phyloP scores from a whole-genome alignment of 2,113 vertebrate species.

The Saccopteryx bilineata region DNA sequence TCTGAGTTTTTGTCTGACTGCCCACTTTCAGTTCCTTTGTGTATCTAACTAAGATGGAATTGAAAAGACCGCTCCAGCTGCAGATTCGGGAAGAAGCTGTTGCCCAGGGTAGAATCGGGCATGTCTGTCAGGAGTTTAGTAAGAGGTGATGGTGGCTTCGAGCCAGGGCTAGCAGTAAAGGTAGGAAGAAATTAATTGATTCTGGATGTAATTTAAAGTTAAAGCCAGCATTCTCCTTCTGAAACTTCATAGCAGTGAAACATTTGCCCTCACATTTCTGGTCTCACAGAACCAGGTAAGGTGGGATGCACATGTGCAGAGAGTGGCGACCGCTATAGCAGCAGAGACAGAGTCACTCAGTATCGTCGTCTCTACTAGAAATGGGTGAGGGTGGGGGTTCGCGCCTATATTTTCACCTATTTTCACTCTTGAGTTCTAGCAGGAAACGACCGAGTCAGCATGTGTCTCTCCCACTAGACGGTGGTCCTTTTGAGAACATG shows the following conservation, averaged over 20 bases:
- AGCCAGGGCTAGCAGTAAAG: not conserved
- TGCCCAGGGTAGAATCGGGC: not conserved
- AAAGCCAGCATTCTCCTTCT: not conserved
- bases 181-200: not conserved
- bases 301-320: not conserved
- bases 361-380: not conserved
- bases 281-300: not conserved
- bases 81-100: not conserved
- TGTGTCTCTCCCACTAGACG: not conserved
- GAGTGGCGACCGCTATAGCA: not conserved
- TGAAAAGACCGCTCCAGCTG: not conserved
- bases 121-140: not conserved
- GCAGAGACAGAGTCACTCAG: not conserved
- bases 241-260: not conserved
- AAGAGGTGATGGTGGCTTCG: not conserved
- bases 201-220: not conserved
- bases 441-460: not conserved
- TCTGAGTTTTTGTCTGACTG: not conserved
- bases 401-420: not conserved
- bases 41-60: not conserved
- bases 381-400: rapidly evolving
- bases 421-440: not conserved
- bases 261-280: not conserved
- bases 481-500: not conserved
- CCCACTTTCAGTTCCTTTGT: not conserved